Base-by-base conservation (phyloP, 1,140 invertebrate species). In the Caenorhabditis briggsae region DNA sequence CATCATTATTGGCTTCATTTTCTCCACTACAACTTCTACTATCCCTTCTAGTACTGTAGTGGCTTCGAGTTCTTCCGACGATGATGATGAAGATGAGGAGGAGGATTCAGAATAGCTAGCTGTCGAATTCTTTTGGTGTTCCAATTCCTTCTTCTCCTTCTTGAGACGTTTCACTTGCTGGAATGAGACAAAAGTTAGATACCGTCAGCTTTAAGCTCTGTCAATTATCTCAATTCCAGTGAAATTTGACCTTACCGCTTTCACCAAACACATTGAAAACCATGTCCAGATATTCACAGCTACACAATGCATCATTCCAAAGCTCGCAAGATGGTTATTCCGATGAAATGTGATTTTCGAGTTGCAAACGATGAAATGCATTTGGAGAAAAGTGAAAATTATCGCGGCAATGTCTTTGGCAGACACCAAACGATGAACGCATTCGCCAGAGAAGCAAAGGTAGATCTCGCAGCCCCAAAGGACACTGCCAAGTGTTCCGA, bases 321-420 rank as follows among this genome's bases (percentile, higher is more conserved):
- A 86, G 65, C 92, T 91, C 7, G 89, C 90, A 8, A 91, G 53
- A 64, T 92, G 91, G 59, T 89, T 91, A 5, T 58, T 46, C 18
- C 64, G 41, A 50, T n/a, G 14, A 20, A 84, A 56, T 8, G 50
- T 43, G 20, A 84, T 55, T 83, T 91, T 91, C 16, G 91, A 92
- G 85, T 91, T 91, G 70, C 91, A 92, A 56, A 91, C 92, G 59
- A 91, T 91, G 82, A 91, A 91, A 84, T 91, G 91, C 91, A 92
- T 92, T 87, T 91, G 91, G 25, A 91, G 78, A 65, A 91, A 91
- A 16, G 91, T 92, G 88, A 91, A 91, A 33, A 90, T 16, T 0
- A 88, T 88, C 2, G 91, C 91, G 20, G 91, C 86, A 12, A 89
- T 23, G 74, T 50, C 18, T n/a, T 83, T 65, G 20, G 33, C 41